A percentile compares a stretch with the other conserved stretches of the same genome.
These are phyloP conservation scores for Corythucha ciliata DNA, from an alignment of 2,888 invertebrate genomes.

Conservation along the genomic window DNA sequence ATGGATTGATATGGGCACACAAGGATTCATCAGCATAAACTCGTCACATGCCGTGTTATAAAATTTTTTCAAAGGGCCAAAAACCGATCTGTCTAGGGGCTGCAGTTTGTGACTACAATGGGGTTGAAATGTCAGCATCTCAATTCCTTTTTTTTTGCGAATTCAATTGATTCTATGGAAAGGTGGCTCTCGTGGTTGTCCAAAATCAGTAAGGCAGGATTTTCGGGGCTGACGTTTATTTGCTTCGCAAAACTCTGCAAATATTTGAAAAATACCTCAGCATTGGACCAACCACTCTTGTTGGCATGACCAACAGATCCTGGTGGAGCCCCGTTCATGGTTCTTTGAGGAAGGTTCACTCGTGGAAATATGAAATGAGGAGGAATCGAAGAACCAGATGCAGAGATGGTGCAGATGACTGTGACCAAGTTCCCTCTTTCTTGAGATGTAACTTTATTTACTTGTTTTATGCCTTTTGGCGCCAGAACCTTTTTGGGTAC, in stretches of 20 bases:
- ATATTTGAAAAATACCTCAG: constrained; percentile 16
- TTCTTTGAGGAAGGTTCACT: constrained; percentile 30
- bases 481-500: too few relatives aligned
- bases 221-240: neutral
- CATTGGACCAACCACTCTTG: constrained; percentile 35
- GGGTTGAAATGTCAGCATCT: neutral
- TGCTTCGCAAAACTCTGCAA: too few relatives aligned
- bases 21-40: too few relatives aligned
- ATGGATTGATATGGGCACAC: too few relatives aligned
- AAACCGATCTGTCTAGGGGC: neutral
- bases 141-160: too few relatives aligned
- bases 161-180: too few relatives aligned
- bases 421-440: constrained; percentile 27
- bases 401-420: constrained; percentile 27
- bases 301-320: constrained; percentile 32
- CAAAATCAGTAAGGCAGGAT: too few relatives aligned
- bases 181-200: too few relatives aligned
- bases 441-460: constrained; percentile 16
- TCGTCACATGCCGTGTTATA: too few relatives aligned
- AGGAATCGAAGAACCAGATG: constrained; percentile 30
- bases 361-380: constrained; percentile 34
- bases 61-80: neutral
- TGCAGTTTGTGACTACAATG: constrained; percentile 1
- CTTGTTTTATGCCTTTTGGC: constrained; percentile 30
- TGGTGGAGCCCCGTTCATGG: constrained; percentile 35